These are phyloP conservation scores for Sipha maydis DNA, from an alignment of 2,888 invertebrate genomes.

Conservation along the genomic window DNA sequence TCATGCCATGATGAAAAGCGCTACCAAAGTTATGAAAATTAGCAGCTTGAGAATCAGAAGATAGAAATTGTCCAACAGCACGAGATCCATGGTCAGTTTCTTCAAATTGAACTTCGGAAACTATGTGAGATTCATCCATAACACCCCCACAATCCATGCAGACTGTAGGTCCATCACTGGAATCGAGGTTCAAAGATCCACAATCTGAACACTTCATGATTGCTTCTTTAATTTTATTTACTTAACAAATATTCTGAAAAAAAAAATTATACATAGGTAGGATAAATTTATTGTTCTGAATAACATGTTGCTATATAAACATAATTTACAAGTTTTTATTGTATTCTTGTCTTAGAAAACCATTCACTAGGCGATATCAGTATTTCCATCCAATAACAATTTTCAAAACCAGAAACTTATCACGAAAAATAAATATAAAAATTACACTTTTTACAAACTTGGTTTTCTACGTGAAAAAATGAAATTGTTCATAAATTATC, in stretches of 20 bases:
- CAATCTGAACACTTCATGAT: conserved; percentile 77
- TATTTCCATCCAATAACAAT: no score
- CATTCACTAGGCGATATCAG: no score
- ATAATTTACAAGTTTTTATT: no score
- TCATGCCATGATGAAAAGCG: conserved; percentile 82
- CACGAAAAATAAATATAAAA: no score
- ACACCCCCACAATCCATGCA: conserved; percentile 97
- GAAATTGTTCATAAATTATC: no score
- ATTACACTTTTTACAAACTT: no score
- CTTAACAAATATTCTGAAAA: neutral
- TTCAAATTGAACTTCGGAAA: conserved; percentile 95
- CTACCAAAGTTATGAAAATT: conserved; percentile 80
- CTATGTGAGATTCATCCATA: conserved; percentile 94
- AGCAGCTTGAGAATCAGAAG: conserved; percentile 87
- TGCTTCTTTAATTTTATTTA: neutral
- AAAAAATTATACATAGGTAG: neutral
- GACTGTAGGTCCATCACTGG: conserved; percentile 92
- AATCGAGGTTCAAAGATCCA: conserved; percentile 93
- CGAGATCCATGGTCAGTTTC: conserved; percentile 87
- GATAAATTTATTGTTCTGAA: no score
- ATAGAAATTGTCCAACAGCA: conserved; percentile 93
- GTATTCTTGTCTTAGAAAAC: no score
- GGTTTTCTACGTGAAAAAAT: no score
- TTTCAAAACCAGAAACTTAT: no score
- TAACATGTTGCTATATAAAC: no score